These are phyloP conservation scores for Pollenia amentaria DNA, from an alignment of 2,888 invertebrate genomes.

Conservation along the genomic window DNA sequence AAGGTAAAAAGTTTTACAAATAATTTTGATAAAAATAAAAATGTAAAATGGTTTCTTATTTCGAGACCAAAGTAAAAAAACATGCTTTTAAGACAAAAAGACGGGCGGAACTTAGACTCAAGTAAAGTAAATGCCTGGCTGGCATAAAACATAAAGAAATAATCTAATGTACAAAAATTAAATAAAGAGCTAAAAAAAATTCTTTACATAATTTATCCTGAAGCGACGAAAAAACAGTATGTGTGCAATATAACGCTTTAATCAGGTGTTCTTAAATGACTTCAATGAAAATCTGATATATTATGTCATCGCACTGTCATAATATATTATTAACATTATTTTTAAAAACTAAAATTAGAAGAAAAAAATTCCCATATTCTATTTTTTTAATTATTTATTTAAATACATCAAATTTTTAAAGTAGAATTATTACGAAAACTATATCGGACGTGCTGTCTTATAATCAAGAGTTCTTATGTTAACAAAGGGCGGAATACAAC, in stretches of 20 bases:
- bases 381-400: too few species aligned
- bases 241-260: background rate
- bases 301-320: too few species aligned
- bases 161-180: slow-evolving; percentile 4
- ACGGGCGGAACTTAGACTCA: background rate
- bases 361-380: too few species aligned
- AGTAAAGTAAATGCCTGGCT: background rate
- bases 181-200: background rate
- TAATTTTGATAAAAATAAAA: slow-evolving; percentile 19
- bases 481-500: too few species aligned
- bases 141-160: slow-evolving; percentile 4
- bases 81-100: background rate
- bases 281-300: too few species aligned
- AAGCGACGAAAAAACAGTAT: background rate
- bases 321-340: too few species aligned
- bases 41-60: slow-evolving; percentile 13
- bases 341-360: too few species aligned
- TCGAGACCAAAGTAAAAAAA: slow-evolving; percentile 5
- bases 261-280: background rate
- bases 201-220: background rate
- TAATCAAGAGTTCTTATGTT: too few species aligned
- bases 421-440: too few species aligned
- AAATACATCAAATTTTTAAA: too few species aligned
- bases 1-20: background rate
- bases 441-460: too few species aligned